These are phyloP conservation scores for Ormyrus nitidulus DNA, from an alignment of 2,888 invertebrate species.

Conservation along the genomic window DNA sequence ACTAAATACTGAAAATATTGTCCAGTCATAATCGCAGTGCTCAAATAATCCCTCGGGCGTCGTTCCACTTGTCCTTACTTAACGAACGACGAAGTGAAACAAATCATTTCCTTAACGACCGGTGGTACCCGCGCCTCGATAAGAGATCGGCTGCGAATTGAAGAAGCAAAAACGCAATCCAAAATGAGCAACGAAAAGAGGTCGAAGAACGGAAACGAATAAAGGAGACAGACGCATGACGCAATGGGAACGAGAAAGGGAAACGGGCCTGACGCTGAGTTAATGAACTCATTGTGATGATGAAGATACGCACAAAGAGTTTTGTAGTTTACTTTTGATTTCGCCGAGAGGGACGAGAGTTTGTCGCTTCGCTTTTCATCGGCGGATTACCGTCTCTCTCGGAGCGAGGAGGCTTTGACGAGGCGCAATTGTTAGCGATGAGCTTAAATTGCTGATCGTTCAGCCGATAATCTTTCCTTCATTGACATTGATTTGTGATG, in stretches of 20 bases:
- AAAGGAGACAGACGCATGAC: constrained; percentile 4
- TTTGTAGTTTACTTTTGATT: constrained; percentile 36
- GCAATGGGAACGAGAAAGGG: constrained; percentile 39
- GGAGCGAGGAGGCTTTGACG: constrained; percentile 4
- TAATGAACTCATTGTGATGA: constrained; percentile 32
- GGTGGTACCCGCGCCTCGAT: constrained; percentile 22
- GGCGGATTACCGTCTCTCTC: neutral
- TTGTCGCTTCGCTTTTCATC: constrained; percentile 5
- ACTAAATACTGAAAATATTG: too few relatives aligned
- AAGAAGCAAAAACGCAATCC: neutral
- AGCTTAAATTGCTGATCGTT: constrained; percentile 20
- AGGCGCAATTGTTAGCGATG: constrained; percentile 4
- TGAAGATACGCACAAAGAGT: neutral
- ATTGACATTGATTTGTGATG: constrained; percentile 1
- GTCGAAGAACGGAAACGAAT: constrained; percentile 9
- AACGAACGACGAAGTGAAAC: neutral
- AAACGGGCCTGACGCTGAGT: neutral
- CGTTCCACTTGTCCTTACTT: too few relatives aligned
- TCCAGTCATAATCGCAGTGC: too few relatives aligned
- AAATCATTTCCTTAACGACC: constrained; percentile 9
- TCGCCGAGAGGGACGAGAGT: neutral
- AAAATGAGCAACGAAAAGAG: constrained; percentile 28
- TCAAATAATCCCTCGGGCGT: too few relatives aligned
- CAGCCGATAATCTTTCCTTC: neutral
- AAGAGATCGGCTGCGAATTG: constrained; percentile 9